phyloP scores from a whole-genome alignment of 1,140 invertebrate species.

The Spodoptera litura region DNA sequence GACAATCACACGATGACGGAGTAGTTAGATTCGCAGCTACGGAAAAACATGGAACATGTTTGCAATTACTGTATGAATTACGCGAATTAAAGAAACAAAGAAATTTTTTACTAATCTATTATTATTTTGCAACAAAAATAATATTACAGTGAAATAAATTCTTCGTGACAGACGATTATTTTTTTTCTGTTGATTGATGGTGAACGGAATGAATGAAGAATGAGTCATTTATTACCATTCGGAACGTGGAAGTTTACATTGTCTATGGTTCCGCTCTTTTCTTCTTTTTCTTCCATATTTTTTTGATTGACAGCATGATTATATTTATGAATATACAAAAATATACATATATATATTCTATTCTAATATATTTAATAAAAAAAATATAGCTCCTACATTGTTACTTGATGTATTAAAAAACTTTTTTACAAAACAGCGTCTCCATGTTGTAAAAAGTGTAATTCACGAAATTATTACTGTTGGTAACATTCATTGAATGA shows the following conservation, averaged over 20 bases:
- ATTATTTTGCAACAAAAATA: slow-evolving; percentile 56
- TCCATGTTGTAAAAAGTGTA: no score
- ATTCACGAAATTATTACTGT: not conserved
- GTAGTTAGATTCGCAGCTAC: slow-evolving; percentile 63
- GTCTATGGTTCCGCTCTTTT: no score
- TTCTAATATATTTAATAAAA: no score
- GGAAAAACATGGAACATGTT: slow-evolving; percentile 61
- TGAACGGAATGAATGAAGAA: slow-evolving; percentile 51
- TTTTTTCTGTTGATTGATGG: slow-evolving; percentile 56
- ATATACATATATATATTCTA: no score
- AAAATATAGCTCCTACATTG: no score
- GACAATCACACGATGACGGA: slow-evolving; percentile 75
- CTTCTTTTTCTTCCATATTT: no score
- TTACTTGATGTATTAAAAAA: no score
- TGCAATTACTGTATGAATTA: slow-evolving; percentile 35
- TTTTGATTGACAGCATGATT: not conserved
- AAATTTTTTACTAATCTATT: slow-evolving; percentile 48
- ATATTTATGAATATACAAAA: not conserved
- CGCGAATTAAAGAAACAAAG: slow-evolving; percentile 41
- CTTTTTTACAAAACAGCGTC: no score
- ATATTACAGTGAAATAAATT: slow-evolving; percentile 56
- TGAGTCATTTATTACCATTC: slow-evolving; percentile 49
- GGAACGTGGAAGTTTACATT: slow-evolving; percentile 45
- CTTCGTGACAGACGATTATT: slow-evolving; percentile 56
- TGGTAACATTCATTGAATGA: slow-evolving; percentile 34